These are phyloP conservation scores for Drosophila jambulina DNA, from an alignment of 1,140 invertebrate genomes.

Conservation along the genomic window DNA sequence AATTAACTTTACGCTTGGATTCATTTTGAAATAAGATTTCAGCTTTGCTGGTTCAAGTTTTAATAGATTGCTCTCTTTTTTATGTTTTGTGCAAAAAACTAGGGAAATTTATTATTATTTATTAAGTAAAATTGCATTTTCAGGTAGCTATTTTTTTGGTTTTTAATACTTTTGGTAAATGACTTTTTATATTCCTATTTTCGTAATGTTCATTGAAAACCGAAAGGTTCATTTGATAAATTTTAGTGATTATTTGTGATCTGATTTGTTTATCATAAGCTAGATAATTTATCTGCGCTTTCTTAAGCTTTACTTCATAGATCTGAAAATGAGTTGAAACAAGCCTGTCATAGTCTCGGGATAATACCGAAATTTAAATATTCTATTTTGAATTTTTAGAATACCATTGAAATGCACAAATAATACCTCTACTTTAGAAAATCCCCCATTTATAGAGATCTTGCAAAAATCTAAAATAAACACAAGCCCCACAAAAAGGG, in stretches of 20 bases:
- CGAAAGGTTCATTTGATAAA: background rate
- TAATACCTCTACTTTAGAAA: background rate
- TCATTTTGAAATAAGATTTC: background rate
- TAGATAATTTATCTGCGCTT: too few species aligned
- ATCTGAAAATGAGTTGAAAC: too few species aligned
- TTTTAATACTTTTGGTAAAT: background rate
- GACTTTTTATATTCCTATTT: background rate
- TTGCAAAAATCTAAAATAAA: background rate
- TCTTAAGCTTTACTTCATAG: background rate
- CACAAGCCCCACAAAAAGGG: background rate
- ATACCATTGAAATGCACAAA: background rate
- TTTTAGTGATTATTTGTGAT: background rate
- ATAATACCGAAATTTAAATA: too few species aligned
- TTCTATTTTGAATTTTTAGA: too few species aligned
- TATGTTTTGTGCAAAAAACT: background rate
- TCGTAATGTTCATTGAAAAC: background rate
- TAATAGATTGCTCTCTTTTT: background rate
- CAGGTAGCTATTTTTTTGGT: background rate
- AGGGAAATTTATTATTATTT: background rate
- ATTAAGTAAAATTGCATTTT: background rate
- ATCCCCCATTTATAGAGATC: too few species aligned
- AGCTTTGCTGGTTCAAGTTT: background rate
- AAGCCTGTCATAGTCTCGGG: too few species aligned
- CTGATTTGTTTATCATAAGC: background rate
- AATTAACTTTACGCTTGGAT: background rate